phyloP scores from a whole-genome alignment of 2,113 vertebrate genomes.

The Trogon surrucura region DNA sequence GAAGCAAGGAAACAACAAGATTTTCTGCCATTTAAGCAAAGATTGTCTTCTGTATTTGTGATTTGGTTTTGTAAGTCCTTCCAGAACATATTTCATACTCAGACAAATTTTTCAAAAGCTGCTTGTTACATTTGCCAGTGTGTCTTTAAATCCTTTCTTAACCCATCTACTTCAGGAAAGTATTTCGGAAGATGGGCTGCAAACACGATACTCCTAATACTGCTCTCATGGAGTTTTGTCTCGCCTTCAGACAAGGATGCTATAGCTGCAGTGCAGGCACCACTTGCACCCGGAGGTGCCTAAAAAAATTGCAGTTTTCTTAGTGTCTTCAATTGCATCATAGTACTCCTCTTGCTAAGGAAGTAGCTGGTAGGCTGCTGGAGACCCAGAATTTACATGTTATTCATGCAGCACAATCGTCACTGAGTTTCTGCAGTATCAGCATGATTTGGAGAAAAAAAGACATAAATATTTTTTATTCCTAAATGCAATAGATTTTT shows the following conservation, averaged over 20 bases:
- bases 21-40: not conserved
- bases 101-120: not conserved
- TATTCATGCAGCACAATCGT: not conserved
- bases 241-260: not conserved
- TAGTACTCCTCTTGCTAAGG: not conserved
- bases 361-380: not conserved
- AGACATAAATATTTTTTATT: not conserved
- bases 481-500: not conserved
- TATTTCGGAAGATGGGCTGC: not conserved
- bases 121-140: not conserved
- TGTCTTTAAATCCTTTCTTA: not conserved
- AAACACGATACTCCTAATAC: not conserved
- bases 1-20: not conserved
- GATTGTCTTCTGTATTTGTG: not conserved
- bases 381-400: not conserved
- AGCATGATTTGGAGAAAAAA: not conserved
- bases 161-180: not conserved
- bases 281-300: not conserved
- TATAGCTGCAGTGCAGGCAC: not conserved
- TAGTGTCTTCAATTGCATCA: not conserved
- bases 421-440: not conserved
- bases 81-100: not conserved
- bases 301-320: not conserved
- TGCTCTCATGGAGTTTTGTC: not conserved
- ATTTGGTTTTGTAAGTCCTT: not conserved